Conservation (phyloP, 1,140 invertebrate genomes). For the Megathymus violae region DNA sequence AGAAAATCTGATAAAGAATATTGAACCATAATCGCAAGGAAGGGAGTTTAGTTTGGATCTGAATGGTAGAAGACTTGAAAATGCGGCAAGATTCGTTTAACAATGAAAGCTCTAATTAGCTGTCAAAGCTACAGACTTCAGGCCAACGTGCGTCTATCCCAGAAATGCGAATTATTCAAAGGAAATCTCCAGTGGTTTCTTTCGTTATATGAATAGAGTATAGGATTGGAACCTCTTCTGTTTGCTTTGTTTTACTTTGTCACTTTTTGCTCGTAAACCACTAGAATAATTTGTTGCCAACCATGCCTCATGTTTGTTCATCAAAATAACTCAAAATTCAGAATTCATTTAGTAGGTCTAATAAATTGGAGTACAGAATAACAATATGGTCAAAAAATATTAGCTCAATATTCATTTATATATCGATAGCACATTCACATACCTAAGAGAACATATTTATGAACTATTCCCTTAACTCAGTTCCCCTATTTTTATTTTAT, state of each 20-base stretch:
- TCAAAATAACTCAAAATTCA: no score
- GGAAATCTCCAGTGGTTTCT: constrained; percentile 77
- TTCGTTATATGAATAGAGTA: constrained; percentile 61
- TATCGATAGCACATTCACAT: no score
- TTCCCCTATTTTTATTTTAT: no score
- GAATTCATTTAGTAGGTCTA: no score
- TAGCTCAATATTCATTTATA: no score
- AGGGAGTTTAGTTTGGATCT: constrained; percentile 45
- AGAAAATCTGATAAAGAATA: constrained; percentile 41
- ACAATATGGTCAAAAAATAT: no score
- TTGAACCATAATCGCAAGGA: constrained; percentile 51
- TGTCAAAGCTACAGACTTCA: constrained; percentile 74
- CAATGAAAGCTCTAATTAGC: constrained; percentile 81
- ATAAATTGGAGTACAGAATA: no score
- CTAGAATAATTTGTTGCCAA: not conserved
- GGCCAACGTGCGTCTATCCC: constrained; percentile 67
- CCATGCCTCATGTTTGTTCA: no score
- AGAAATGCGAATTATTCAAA: constrained; percentile 80
- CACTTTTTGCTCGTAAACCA: not conserved
- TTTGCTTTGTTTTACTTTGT: constrained; percentile 22
- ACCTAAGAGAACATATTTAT: no score
- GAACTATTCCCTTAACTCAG: no score
- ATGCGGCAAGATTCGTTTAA: constrained; percentile 74
- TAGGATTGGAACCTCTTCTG: constrained; percentile 28
- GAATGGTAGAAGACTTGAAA: constrained; percentile 44